Evolutionary conservation across 2,113 vertebrate species (phyloP).

Genomic region (Salvelinus namaycush): DNA sequence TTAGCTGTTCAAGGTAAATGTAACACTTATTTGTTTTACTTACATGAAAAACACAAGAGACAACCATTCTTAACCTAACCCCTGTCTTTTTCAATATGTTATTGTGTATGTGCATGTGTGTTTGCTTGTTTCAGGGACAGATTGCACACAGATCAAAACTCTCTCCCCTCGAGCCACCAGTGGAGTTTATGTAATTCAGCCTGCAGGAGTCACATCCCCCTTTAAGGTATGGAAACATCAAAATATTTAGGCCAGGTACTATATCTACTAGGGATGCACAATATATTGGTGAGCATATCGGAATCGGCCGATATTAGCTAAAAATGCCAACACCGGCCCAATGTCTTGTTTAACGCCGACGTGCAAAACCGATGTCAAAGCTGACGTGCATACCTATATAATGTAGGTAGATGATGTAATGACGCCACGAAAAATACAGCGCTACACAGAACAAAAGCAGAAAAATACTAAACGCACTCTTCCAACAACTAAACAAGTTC

Average conservation of each 20-base stretch:
- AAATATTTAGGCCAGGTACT: not conserved
- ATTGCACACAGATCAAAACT: slow-evolving; percentile 61
- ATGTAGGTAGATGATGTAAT: too few species aligned
- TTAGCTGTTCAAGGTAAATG: slow-evolving; percentile 35
- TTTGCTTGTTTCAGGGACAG: slow-evolving; percentile 34
- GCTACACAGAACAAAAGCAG: too few species aligned
- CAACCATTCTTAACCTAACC: too few species aligned
- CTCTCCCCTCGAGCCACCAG: slow-evolving; percentile 34
- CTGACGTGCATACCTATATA: too few species aligned
- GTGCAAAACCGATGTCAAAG: too few species aligned
- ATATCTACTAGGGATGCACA: slow-evolving; percentile 45
- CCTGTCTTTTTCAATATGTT: not conserved
- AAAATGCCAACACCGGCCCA: slow-evolving; percentile 8
- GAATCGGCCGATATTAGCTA: too few species aligned
- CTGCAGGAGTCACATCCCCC: not conserved
- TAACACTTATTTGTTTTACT: not conserved
- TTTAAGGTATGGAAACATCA: slow-evolving; percentile 52
- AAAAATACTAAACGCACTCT: too few species aligned
- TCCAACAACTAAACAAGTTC: too few species aligned
- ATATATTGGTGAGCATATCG: too few species aligned
- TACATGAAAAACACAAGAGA: not conserved
- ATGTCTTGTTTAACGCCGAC: too few species aligned
- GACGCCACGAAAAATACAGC: too few species aligned
- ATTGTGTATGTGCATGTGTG: not conserved
- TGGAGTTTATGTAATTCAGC: slow-evolving; percentile 60